Conservation (phyloP, 1,140 invertebrate genomes). For the Physella acuta region DNA sequence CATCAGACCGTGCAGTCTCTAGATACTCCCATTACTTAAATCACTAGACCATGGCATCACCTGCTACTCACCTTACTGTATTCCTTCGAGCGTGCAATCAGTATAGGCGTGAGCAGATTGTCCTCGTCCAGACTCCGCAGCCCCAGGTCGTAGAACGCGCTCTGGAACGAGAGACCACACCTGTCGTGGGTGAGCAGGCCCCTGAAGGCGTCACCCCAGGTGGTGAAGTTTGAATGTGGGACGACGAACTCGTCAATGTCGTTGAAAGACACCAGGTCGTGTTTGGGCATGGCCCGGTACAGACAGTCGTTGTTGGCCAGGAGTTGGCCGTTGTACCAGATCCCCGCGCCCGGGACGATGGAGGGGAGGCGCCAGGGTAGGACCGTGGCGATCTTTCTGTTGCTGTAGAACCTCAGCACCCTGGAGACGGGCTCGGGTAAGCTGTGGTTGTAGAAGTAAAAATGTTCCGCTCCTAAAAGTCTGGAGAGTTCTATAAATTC, state of each 20-base stretch:
- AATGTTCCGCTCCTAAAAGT: background rate
- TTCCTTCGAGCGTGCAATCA: constrained; percentile 13
- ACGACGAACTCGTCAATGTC: constrained; percentile 59
- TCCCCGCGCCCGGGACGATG: constrained; percentile 26
- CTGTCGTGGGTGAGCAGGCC: constrained; percentile 31
- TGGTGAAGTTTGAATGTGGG: constrained; percentile 40
- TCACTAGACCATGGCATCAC: too few relatives aligned
- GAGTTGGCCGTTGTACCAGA: constrained; percentile 59
- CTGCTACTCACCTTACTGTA: constrained; percentile 25
- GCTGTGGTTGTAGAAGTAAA: constrained; percentile 6
- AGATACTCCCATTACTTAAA: too few relatives aligned
- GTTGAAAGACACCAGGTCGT: constrained; percentile 49
- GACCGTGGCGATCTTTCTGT: constrained; percentile 36
- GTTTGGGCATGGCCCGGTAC: constrained; percentile 49
- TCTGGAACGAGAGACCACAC: constrained; percentile 49
- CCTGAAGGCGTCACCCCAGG: constrained; percentile 32
- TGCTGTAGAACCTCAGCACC: constrained; percentile 1
- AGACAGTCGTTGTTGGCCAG: constrained; percentile 57
- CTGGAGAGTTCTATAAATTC: constrained; percentile 16
- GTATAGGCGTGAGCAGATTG: constrained; percentile 20
- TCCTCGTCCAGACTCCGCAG: constrained; percentile 4
- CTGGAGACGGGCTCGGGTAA: background rate
- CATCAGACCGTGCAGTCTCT: too few relatives aligned
- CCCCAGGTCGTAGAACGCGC: constrained; percentile 51
- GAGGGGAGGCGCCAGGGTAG: constrained; percentile 49